These are phyloP conservation scores for Albula goreensis DNA, from an alignment of 2,113 vertebrate genomes.

Conservation along the genomic window DNA sequence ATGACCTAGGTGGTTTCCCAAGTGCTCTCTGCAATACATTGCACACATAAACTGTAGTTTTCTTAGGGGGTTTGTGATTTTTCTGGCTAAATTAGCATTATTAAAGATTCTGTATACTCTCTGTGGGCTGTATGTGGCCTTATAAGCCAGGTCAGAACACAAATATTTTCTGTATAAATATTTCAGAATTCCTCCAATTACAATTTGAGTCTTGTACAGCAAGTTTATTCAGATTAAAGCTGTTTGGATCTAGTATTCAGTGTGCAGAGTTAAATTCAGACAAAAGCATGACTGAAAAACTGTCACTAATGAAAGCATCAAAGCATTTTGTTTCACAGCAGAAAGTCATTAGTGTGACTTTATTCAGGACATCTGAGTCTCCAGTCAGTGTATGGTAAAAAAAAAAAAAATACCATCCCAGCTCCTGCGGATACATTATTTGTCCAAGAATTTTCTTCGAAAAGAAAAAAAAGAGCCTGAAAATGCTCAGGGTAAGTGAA, in stretches of 20 bases:
- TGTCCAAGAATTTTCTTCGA: neutral
- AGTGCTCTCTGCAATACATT: no score
- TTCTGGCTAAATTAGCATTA: no score
- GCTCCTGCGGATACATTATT: neutral
- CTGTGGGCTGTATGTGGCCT: no score
- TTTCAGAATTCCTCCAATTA: no score
- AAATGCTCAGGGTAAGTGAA: constrained; percentile 9
- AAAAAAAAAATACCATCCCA: no score
- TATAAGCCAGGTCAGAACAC: no score
- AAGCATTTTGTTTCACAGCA: neutral
- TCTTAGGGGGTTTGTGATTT: no score
- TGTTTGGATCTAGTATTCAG: neutral
- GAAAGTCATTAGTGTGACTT: neutral
- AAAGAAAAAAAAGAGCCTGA: neutral
- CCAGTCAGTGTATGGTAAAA: neutral
- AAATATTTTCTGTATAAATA: no score
- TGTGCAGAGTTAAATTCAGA: neutral
- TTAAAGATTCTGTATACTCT: no score
- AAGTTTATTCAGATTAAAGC: neutral
- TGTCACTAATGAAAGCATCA: constrained; percentile 4
- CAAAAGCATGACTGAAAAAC: neutral
- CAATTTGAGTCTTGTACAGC: no score
- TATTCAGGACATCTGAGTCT: neutral
- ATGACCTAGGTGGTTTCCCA: no score
- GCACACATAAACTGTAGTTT: no score